Base-by-base conservation (phyloP, 2,888 invertebrate genomes). In the Diarsia brunnea region DNA sequence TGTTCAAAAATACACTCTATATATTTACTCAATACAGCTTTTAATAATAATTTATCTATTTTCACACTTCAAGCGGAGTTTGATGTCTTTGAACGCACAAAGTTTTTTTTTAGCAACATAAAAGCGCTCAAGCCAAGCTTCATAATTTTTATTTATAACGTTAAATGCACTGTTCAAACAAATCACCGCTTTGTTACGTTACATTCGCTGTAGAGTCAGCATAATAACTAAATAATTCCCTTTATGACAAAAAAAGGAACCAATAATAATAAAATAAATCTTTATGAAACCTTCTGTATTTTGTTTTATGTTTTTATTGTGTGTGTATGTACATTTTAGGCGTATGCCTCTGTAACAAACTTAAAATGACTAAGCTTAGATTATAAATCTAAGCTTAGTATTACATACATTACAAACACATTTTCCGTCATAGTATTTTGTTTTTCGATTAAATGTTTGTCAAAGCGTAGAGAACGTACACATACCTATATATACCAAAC, bases 151-250 rank as follows among this genome's bases (percentile, higher is more conserved):
- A 27, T 19, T 58, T 27, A 58, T 16, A 27, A 0, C 16, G 4
- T 2, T 1, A 19, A 67, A 58, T 10, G 69, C 69, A 73, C 72
- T 73, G 69, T 68, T 58, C 31, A 73, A 45, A 58, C 14, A 47
- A 69, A 31, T 24, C 75, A 75, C 63, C 38, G 53, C 75, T 64
- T 63, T 5, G 16, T 73, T 49, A 27, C 19, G 21, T 51, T n/a
- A 51, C 16, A 27, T 11, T n/a, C 12, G 16, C 19, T 73, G 10
- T 24, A 61, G 16, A 21, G 24, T 24, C 31, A 24, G 16, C 12
- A 58, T 70, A 53, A 3, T n/a, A 53, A n/a, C 5, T n/a, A n/a
- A n/a, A n/a, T 53, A 11, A n/a, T 24, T 24, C 2, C 24, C 24
- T 24, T 24, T 12, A 24, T n/a, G 12, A 12, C 24, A 55, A 55